Base-by-base conservation (phyloP, 2,888 invertebrate genomes). In the Drosophila ochracea region DNA sequence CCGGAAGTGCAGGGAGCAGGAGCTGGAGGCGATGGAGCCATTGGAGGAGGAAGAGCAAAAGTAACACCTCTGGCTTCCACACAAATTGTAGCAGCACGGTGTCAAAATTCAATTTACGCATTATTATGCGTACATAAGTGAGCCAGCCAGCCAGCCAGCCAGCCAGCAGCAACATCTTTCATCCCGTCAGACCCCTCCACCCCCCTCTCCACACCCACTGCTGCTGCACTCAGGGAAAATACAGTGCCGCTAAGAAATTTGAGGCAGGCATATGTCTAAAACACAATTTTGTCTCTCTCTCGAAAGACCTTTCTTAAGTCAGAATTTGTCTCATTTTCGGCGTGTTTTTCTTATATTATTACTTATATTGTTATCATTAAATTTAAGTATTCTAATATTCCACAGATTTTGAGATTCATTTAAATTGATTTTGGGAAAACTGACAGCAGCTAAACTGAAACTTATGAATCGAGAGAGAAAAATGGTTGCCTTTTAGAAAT, bases 71-170 rank as follows among this genome's bases (percentile, higher is more conserved):
- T 52, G 73, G 60, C 72, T 50, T 54, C 37, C 49, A 25, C 58
- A 58, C 78, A 76, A 75, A 78, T 58, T 75, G 63, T 64, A 50
- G 59, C 74, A 78, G 67, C 64, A 73, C 88, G 66, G 81, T 86
- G 84, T 89, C 87, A 84, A 84, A 90, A 90, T 91, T 91, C 78
- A 90, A 91, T 91, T 91, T 91, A 73, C 78, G 73, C 84, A 83
- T 84, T 82, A 78, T 79, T 74, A 73, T 84, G 74, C 70, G 83
- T 73, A 68, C 73, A 82, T 76, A 71, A 82, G 78, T 76, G 67
- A 64, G 62, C 49, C 66, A 58, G 39, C 30, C n/a, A n/a, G n/a
- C n/a, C n/a, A n/a, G n/a, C n/a, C n/a, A n/a, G n/a, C 25, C 25
- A 25, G 25, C 25, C 25, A 25, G 28, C 66, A 31, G 25, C 25